Evolutionary conservation across 37 sponge, comb jelly and placozoan species (phyloP).

Genomic region (Ephydatia muelleri): DNA sequence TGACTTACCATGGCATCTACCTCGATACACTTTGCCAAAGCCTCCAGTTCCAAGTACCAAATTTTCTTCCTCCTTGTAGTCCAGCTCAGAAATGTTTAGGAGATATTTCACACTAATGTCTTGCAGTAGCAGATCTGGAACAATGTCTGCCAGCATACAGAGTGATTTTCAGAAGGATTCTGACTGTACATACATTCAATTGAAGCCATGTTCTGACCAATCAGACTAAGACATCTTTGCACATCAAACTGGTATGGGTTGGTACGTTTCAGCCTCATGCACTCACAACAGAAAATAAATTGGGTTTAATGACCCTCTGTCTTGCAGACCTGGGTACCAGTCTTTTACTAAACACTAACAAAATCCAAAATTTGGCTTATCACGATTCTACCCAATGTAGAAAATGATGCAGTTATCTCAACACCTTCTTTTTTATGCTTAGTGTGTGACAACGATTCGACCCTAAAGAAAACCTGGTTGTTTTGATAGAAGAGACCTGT

Average conservation of each 20-base stretch:
- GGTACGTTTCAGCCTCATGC: constrained; percentile 26
- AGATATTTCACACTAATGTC: constrained; percentile 71
- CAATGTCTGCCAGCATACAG: constrained; percentile 65
- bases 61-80: constrained; percentile 57
- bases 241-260: constrained; percentile 52
- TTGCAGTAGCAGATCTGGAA: constrained; percentile 84
- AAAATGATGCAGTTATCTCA: constrained; percentile 44
- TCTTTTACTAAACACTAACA: constrained; percentile 57
- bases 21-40: constrained; percentile 85
- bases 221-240: constrained; percentile 31
- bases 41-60: constrained; percentile 82
- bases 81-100: constrained; percentile 61
- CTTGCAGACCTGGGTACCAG: constrained; percentile 85
- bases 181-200: constrained; percentile 50
- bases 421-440: constrained; percentile 60
- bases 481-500: constrained; percentile 58
- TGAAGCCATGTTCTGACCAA: constrained; percentile 29
- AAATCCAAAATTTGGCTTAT: constrained; percentile 79
- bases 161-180: constrained; percentile 34
- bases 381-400: constrained; percentile 49
- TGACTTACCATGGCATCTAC: constrained; percentile 57
- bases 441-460: constrained; percentile 57
- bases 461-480: constrained; percentile 35
- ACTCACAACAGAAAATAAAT: constrained; percentile 68
- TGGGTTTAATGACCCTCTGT: constrained; percentile 35